Evolutionary conservation across 2,888 invertebrate genomes (phyloP), one percentile per base, ranked within the genome.

Genomic region (Perdita meconis): DNA sequence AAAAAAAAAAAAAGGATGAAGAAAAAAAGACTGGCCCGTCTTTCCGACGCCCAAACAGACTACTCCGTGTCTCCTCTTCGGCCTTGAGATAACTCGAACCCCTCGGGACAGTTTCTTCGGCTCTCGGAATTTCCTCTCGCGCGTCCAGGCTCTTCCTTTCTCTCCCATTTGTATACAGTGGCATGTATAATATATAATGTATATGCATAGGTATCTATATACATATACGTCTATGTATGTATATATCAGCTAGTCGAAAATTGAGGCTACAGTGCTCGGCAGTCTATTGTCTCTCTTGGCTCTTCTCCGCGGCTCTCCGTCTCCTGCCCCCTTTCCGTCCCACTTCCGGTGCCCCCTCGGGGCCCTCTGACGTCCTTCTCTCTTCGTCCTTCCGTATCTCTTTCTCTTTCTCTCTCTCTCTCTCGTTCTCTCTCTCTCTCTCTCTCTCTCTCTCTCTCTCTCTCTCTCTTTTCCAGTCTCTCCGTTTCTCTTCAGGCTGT

Each of bases 221-320:
- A 77, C 56, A 68, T 51, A 76, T 40, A 50, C 51, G 40, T 67
- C 38, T 67, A 60, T 77, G 47, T 78, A 67, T 78, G 57, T 63
- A 79, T 71, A 73, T 83, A 87, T 88, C 88, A 81, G 86, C 88
- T 90, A 90, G 85, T 88, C 84, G 83, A 89, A 88, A 90, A 87
- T 89, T 89, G 90, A 91, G 89, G 89, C 91, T 91, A 90, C 86
- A 86, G 83, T 89, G 89, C 90, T 91, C 91, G 89, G 91, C 91
- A 91, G 91, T 91, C 91, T 91, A 91, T 91, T 91, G 90, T 91
- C 91, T 91, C 92, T 91, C 91, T 88, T 91, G 90, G 89, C 89
- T 90, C 88, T 87, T 87, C 85, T 79, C 81, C 73, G 66, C 50
- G 63, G 68, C 53, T 68, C 68, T 40, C 34, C 68, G 56, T 47